Evolutionary conservation across 2,888 invertebrate genomes (phyloP).

Genomic region (Pachliopta kotzebuea): DNA sequence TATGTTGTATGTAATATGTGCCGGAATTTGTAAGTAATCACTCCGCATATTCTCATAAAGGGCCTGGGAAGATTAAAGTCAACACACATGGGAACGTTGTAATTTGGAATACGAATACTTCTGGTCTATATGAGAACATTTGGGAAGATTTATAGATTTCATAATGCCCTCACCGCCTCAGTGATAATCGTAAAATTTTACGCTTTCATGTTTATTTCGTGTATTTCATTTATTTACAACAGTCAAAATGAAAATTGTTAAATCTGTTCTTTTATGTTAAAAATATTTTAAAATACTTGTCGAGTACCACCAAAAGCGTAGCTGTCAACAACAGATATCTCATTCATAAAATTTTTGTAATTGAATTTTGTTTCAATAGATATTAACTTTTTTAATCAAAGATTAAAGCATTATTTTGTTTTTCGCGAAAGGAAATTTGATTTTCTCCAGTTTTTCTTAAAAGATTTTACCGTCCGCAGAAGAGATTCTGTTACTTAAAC

Average conservation of each 20-base stretch:
- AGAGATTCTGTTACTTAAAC: slow-evolving; percentile 36
- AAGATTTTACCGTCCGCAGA: background rate
- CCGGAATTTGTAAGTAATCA: slow-evolving; percentile 20
- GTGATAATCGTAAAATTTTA: slow-evolving; percentile 26
- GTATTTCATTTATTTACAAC: slow-evolving; percentile 2
- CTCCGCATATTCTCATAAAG: slow-evolving; percentile 22
- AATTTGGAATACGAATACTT: slow-evolving; percentile 57
- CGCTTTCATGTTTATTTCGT: slow-evolving; percentile 10
- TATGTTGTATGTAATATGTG: slow-evolving; percentile 8
- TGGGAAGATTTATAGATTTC: slow-evolving; percentile 57
- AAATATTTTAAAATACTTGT: background rate
- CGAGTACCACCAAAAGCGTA: background rate
- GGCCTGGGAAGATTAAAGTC: slow-evolving; percentile 24
- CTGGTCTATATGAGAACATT: slow-evolving; percentile 61
- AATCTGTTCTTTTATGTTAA: background rate
- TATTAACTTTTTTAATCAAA: background rate
- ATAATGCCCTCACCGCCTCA: slow-evolving; percentile 50
- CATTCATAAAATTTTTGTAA: background rate
- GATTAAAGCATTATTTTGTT: background rate
- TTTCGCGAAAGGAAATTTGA: background rate
- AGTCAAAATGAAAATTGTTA: background rate
- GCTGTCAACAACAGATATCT: background rate
- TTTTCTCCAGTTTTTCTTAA: background rate
- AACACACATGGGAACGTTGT: slow-evolving; percentile 32
- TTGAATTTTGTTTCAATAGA: background rate